These are phyloP conservation scores for Tragulus kanchil DNA, from an alignment of 2,113 vertebrate species.

Conservation along the genomic window DNA sequence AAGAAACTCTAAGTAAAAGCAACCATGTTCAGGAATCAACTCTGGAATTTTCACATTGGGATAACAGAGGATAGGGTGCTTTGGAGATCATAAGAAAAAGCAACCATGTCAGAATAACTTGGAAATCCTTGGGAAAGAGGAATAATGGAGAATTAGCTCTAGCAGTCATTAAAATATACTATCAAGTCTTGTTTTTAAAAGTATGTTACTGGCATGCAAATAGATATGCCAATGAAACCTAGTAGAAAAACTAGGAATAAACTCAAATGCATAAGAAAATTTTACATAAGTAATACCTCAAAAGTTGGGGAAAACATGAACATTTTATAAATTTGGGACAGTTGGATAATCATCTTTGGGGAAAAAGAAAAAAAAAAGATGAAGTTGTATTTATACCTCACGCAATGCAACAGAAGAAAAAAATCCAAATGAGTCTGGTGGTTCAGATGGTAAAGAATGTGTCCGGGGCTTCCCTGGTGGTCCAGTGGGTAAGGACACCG, in stretches of 20 bases:
- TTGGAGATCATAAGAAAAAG: background rate
- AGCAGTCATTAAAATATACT: background rate
- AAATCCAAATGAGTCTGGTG: background rate
- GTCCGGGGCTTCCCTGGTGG: too few species aligned
- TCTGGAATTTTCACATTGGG: too few species aligned
- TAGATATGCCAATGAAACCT: background rate
- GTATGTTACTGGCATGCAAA: background rate
- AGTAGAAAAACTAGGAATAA: background rate
- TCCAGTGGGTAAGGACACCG: too few species aligned
- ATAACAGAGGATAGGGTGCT: background rate
- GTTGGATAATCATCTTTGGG: background rate
- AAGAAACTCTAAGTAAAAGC: conserved; percentile 8
- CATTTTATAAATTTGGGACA: background rate
- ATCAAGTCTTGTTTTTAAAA: background rate
- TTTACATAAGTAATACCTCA: background rate
- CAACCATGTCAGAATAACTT: background rate
- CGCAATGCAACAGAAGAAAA: background rate
- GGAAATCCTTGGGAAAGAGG: background rate
- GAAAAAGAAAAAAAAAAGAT: background rate
- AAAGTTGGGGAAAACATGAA: background rate
- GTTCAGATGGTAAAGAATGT: too few species aligned
- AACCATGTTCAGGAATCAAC: too few species aligned
- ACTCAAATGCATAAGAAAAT: background rate
- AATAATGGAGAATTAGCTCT: background rate
- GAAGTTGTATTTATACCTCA: background rate